A percentile compares a stretch with the other conserved stretches of the same genome.
These are phyloP conservation scores for Heliconius himera DNA, from an alignment of 1,140 invertebrate genomes.

Conservation along the genomic window DNA sequence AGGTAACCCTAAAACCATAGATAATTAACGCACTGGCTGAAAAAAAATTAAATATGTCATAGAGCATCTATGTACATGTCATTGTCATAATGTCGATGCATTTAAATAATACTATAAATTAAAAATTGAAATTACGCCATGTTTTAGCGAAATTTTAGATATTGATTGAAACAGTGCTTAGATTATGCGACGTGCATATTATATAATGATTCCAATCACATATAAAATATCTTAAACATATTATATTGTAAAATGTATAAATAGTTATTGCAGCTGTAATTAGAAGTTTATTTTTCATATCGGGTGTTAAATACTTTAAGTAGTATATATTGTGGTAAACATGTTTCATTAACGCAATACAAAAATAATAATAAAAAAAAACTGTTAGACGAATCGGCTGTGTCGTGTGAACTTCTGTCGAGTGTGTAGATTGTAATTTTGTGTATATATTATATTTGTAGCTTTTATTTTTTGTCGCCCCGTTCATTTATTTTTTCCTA, in stretches of 20 bases:
- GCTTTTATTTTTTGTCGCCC: not conserved
- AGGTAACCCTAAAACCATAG: conserved; percentile 44
- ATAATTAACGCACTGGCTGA: conserved; percentile 35
- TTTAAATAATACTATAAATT: not conserved
- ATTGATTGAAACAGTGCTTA: conserved; percentile 61
- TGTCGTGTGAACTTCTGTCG: conserved; percentile 73
- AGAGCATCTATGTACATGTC: not conserved
- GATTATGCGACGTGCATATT: conserved; percentile 60
- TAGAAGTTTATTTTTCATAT: conserved; percentile 81
- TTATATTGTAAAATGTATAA: conserved; percentile 78
- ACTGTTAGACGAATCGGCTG: conserved; percentile 77
- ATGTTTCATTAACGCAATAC: conserved; percentile 74
- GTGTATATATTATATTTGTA: conserved; percentile 62
- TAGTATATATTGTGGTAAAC: conserved; percentile 76
- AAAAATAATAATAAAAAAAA: conserved; percentile 33
- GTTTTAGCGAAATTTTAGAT: conserved; percentile 37
- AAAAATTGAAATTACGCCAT: conserved; percentile 49
- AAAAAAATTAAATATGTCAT: conserved; percentile 44
- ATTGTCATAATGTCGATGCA: not conserved
- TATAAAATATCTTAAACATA: conserved; percentile 30
- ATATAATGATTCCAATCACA: conserved; percentile 62
- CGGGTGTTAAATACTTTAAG: conserved; percentile 78
- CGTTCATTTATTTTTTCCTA: conserved; percentile 15
- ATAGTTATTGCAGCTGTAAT: conserved; percentile 81
- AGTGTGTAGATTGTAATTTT: conserved; percentile 66